phyloP scores from a whole-genome alignment of 2,888 invertebrate genomes.

The Auanema sp. region DNA sequence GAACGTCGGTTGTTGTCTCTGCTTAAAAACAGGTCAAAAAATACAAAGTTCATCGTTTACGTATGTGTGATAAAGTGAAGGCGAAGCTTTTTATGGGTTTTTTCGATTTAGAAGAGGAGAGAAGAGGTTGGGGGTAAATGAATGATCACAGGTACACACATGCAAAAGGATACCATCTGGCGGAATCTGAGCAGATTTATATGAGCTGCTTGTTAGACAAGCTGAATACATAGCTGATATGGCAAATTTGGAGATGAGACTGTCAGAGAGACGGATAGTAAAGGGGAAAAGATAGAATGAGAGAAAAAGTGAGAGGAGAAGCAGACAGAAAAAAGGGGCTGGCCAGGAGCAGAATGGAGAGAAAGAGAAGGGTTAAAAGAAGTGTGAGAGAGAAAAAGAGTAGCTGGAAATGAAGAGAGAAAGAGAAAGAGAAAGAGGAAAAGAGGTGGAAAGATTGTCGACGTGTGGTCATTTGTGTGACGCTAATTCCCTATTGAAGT shows the following conservation, averaged over 20 bases:
- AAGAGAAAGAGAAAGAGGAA: constrained; percentile 11
- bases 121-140: neutral
- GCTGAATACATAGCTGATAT: too few species aligned
- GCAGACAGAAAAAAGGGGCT: constrained; percentile 7
- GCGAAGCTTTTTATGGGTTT: too few species aligned
- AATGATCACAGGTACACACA: neutral
- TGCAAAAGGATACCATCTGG: constrained; percentile 18
- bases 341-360: neutral
- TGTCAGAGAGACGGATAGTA: constrained; percentile 1
- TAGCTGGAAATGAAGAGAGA: constrained; percentile 3
- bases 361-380: constrained; percentile 15
- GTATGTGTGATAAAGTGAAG: too few species aligned
- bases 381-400: constrained; percentile 13
- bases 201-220: too few species aligned
- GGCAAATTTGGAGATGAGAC: constrained; percentile 9
- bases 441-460: neutral
- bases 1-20: too few species aligned
- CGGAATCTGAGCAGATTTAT: constrained; percentile 15
- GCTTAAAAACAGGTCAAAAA: too few species aligned
- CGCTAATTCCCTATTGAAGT: neutral
- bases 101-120: constrained; percentile 7
- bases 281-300: constrained; percentile 2
- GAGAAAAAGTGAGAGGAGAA: constrained; percentile 8
- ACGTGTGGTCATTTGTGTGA: constrained; percentile 13
- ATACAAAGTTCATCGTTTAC: too few species aligned